Evolutionary conservation across 2,113 vertebrate species (phyloP), one percentile per base, ranked within the genome.

Genomic region (Cololabis saira): DNA sequence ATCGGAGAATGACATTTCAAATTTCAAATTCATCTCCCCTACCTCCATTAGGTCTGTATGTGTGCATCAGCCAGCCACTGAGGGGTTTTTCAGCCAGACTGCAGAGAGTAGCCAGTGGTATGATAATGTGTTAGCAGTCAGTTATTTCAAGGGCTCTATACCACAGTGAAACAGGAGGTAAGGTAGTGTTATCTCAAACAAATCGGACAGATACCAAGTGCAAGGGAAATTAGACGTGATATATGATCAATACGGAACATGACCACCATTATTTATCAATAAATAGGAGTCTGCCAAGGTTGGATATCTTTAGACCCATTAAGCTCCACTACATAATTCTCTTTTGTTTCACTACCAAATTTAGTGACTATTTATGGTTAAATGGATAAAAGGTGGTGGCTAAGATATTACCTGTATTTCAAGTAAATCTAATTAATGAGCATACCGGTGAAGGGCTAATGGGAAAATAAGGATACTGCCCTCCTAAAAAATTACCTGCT

Each of bases 11-110:
- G 86, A 90, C 24, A 27, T n/a, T n/a, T n/a, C n/a, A n/a, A n/a
- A n/a, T n/a, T n/a, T n/a, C 77, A 83, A 82, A 92, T 91, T 76
- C 74, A 83, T 88, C 84, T 86, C 87, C 57, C 59, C 42, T 62
- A 52, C 62, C 68, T 59, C 78, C 74, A 65, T 83, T 77, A 72
- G 55, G 40, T 74, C 76, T 78, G 56, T 19, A 49, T 57, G 66
- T 60, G 58, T 76, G 82, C 69, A 48, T 55, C 42, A 68, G 76
- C 54, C 70, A 80, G 79, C 53, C 81, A 75, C 71, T 53, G 67
- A 48, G 75, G 78, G 68, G 67, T 61, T 27, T 85, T 83, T 89
- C 33, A 80, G 72, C 69, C 1, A 18, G 61, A 71, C 77, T 79
- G 68, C 70, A 57, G 57, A 67, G 74, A 74, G 61, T 67, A 59